Base-by-base conservation (phyloP, 1,140 invertebrate genomes). In the Stegodyphus dumicola region DNA sequence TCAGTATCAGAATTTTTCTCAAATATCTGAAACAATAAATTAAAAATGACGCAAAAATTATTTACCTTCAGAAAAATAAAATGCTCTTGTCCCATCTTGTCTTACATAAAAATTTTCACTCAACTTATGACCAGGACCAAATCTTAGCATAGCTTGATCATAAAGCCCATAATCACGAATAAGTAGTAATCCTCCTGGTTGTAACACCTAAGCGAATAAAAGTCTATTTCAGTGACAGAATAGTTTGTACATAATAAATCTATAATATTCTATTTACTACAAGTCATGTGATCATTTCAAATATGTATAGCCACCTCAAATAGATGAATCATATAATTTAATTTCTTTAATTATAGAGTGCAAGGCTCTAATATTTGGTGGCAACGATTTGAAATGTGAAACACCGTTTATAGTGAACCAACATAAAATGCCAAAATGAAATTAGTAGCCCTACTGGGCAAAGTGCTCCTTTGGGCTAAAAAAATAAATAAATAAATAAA, bases 91-190 rank as follows among this genome's bases (percentile, higher is more conserved):
- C 5, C 98, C 98, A 93, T 99, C 99, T 90, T 99, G 98, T 48
- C 99, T 91, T 90, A 97, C 95, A 90, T 99, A 99, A 88, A 99
- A 95, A 91, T 99, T 98, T 48, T 99, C 96, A 7, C 93, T 90
- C 85, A 99, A 95, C 91, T 99, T 99, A 89, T 96, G 94, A 0
- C 97, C 97, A 6, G 95, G 93, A 87, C 96, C 95, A 90, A 99
- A 99, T 69, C 92, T 92, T 5, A 99, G 89, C 90, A 99, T 98
- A 5, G 98, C 96, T 94, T 99, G 96, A 91, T 99, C 99, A 90
- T 98, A 97, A n/a, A 97, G 90, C 0, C 97, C 98, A 91, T 99
- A 99, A 92, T 99, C 99, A 88, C 99, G 91, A 88, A 99, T 97
- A 6, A 99, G 90, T 6, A 99, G 89, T 56, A 95, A 89, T 15